These are phyloP conservation scores for Melanotaenia trifasciata DNA, from an alignment of 2,797 vertebrate genomes.

Conservation along the genomic window DNA sequence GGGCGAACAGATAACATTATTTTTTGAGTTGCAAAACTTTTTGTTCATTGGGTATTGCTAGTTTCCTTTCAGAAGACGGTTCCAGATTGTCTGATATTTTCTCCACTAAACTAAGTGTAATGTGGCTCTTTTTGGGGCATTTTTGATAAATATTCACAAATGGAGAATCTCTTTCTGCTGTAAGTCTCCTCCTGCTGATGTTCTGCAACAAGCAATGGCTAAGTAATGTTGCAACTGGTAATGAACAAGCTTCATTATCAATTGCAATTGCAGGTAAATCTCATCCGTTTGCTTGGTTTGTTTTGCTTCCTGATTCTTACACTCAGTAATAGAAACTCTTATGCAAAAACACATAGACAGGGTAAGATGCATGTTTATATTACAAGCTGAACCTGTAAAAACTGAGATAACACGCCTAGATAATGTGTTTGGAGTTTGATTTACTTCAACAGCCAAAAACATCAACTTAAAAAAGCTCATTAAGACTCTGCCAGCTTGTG, in stretches of 20 bases:
- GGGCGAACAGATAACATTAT: too few relatives aligned
- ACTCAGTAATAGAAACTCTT: too few relatives aligned
- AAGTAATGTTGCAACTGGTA: too few relatives aligned
- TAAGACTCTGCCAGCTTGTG: not conserved
- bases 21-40: too few relatives aligned
- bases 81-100: not conserved
- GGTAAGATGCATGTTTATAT: too few relatives aligned
- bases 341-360: too few relatives aligned
- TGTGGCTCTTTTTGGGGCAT: not conserved
- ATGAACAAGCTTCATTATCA: too few relatives aligned
- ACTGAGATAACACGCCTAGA: not conserved
- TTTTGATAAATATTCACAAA: not conserved
- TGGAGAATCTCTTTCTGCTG: not conserved
- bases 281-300: not conserved
- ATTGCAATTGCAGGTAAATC: too few relatives aligned
- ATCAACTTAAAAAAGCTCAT: not conserved
- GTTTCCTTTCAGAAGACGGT: not conserved
- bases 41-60: too few relatives aligned
- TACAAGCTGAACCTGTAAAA: too few relatives aligned
- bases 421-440: not conserved
- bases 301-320: not conserved
- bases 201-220: too few relatives aligned
- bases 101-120: not conserved
- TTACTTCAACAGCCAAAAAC: not conserved
- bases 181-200: too few relatives aligned